Percentiles rank a stretch among this genome's conserved stretches.
Evolutionary conservation across 2,113 vertebrate species (phyloP).

Genomic region (Salvelinus namaycush): DNA sequence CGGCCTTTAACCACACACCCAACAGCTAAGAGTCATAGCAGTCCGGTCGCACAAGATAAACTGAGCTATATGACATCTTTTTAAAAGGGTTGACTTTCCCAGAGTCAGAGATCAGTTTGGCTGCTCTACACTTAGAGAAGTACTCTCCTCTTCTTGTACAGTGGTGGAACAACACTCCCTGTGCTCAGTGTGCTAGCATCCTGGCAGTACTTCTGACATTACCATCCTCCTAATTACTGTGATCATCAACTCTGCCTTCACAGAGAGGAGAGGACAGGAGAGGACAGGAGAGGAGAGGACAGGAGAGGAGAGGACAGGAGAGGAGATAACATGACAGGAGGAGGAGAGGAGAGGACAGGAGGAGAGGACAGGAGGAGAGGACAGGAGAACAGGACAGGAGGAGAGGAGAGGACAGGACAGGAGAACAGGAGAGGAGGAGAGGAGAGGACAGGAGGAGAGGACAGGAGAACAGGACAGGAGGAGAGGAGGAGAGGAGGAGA

Average conservation of each 20-base stretch:
- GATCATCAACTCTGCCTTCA: constrained; percentile 28
- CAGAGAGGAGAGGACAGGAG: background rate
- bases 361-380: background rate
- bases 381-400: too few relatives aligned
- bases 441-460: background rate
- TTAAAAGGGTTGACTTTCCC: background rate
- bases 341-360: background rate
- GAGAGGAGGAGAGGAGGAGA: background rate
- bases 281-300: background rate
- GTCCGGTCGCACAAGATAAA: too few relatives aligned
- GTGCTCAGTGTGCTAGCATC: constrained; percentile 26
- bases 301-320: background rate
- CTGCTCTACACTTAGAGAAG: background rate
- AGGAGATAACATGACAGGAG: background rate
- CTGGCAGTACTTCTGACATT: constrained; percentile 46
- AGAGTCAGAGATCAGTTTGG: background rate
- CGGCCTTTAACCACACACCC: too few relatives aligned
- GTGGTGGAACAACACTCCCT: background rate
- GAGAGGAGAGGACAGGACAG: background rate
- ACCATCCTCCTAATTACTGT: constrained; percentile 64
- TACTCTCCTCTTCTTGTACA: background rate
- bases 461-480: background rate
- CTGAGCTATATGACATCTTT: too few relatives aligned
- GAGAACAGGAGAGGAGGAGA: background rate
- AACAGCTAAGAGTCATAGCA: too few relatives aligned